Base-by-base conservation (phyloP, 1,140 invertebrate species). In the Euura lappo region DNA sequence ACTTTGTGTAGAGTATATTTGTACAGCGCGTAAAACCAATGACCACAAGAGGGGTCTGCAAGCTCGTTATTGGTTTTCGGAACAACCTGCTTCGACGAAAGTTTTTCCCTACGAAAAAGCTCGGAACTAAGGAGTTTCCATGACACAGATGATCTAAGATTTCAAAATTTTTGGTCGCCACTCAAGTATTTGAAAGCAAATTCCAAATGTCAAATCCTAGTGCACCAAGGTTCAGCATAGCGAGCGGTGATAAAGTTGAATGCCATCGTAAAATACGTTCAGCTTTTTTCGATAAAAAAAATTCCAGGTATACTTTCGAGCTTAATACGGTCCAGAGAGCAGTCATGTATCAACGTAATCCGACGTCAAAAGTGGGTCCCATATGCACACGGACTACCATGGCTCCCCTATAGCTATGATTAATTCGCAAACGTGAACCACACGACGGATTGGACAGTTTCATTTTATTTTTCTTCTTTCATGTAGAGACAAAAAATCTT, bases 11-110 rank as follows among this genome's bases (percentile, higher is more conserved):
- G 3, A 60, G 28, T n/a, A 3, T 60, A 6, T 60, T 60, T 60
- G 51, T 11, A 60, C 51, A 60, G 51, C 3, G 4, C 8, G 51
- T 60, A 60, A 60, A 60, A n/a, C 8, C 51, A n/a, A 60, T 60
- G 13, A 8, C 51, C 10, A 60, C 51, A 60, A 60, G 6, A 60
- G 51, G 3, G 28, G 28, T 28, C 28, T 28, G 28, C 28, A 8
- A 5, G 51, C 13, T 60, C 51, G 51, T 60, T 60, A 60, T 60
- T 60, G 51, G 51, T 60, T 60, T 60, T 60, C 51, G 51, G 51
- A 60, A 60, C 51, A 60, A 60, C 10, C 51, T n/a, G 51, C 6
- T n/a, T 60, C 51, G 51, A n/a, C 51, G 8, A 60, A 60, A 60
- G 51, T 60, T 60, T 60, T 60, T 28, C 51, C 13, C 6, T 60